phyloP scores from a whole-genome alignment of 2,113 vertebrate species.

The Felis catus region DNA sequence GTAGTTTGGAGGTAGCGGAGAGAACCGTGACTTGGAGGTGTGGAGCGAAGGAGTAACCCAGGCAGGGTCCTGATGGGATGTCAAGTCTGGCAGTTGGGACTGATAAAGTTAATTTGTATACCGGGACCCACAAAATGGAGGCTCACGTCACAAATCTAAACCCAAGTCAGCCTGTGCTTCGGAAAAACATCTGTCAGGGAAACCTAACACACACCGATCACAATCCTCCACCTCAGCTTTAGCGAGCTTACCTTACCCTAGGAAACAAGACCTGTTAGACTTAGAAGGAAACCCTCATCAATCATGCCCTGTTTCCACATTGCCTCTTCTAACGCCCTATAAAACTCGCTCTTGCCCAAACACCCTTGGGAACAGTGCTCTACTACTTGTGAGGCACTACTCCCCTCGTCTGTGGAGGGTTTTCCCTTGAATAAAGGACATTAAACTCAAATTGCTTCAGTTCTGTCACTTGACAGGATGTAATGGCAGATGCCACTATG shows the following conservation, averaged over 20 bases:
- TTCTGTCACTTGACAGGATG: neutral
- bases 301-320: neutral
- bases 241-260: neutral
- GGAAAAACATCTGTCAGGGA: neutral
- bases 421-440: neutral
- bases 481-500: neutral
- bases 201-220: neutral
- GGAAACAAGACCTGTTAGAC: neutral
- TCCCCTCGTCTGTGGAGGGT: neutral
- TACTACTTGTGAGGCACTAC: neutral
- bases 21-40: neutral
- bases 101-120: neutral
- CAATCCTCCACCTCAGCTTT: neutral
- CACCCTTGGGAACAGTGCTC: neutral
- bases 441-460: neutral
- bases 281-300: neutral
- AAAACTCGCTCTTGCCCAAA: neutral
- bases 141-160: neutral
- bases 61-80: neutral
- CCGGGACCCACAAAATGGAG: neutral
- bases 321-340: neutral
- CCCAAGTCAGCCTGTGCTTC: neutral
- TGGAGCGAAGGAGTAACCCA: neutral
- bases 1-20: neutral
- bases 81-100: neutral